Percentiles rank a stretch among this genome's conserved stretches.
Conservation (phyloP, 2,797 vertebrate species). For the Calcarius lapponicus region DNA sequence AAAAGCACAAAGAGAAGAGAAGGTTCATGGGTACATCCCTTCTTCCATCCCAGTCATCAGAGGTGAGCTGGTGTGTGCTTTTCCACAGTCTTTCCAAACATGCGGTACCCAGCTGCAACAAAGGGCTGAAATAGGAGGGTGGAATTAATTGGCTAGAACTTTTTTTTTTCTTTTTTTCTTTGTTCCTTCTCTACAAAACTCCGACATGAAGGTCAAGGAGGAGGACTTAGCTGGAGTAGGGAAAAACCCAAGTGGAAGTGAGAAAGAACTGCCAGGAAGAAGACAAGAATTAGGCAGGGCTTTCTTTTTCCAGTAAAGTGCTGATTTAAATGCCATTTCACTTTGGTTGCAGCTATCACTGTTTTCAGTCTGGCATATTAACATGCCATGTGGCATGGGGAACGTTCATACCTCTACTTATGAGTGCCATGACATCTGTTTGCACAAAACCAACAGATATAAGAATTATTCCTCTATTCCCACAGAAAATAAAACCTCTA, state of each 20-base stretch:
- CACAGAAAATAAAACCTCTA: background rate
- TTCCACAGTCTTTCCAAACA: background rate
- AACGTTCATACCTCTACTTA: background rate
- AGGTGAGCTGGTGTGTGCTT: background rate
- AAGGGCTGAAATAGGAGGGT: background rate
- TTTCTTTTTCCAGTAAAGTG: background rate
- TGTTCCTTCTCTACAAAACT: background rate
- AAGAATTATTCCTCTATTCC: background rate
- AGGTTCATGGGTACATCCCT: background rate
- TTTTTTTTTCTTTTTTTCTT: background rate
- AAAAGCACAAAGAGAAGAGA: background rate
- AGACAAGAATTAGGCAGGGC: background rate
- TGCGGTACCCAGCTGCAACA: fast-evolving
- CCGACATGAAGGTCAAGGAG: background rate
- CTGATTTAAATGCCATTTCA: background rate
- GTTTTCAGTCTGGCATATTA: background rate
- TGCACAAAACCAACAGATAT: background rate
- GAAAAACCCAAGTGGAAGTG: background rate
- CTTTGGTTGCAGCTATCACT: background rate
- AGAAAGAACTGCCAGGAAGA: background rate
- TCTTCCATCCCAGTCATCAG: background rate
- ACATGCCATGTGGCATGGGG: fast-evolving
- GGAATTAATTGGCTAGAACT: background rate
- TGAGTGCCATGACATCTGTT: background rate
- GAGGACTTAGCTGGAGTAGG: background rate